phyloP scores from a whole-genome alignment of 2,113 vertebrate species.

The Chloebia gouldiae region DNA sequence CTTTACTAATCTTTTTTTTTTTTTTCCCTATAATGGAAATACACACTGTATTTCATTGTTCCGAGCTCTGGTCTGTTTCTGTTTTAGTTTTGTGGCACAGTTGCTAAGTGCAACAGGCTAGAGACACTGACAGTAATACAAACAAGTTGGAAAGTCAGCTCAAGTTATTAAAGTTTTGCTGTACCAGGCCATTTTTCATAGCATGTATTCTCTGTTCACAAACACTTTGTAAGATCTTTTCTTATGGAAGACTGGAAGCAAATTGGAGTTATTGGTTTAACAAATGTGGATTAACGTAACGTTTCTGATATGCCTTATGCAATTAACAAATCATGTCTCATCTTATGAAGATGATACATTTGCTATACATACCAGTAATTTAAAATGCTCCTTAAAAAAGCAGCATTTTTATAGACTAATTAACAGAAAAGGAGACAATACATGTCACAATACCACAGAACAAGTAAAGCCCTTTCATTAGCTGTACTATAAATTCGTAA shows the following conservation, averaged over 20 bases:
- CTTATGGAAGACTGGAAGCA: slow-evolving; percentile 53
- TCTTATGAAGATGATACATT: slow-evolving; percentile 71
- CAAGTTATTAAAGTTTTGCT: slow-evolving; percentile 26
- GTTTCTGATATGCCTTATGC: slow-evolving; percentile 48
- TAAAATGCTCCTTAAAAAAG: slow-evolving; percentile 57
- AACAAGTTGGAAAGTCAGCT: slow-evolving; percentile 44
- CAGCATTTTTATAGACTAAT: slow-evolving; percentile 57
- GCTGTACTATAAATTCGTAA: slow-evolving; percentile 59
- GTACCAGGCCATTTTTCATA: slow-evolving; percentile 30
- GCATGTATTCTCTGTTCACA: slow-evolving; percentile 17
- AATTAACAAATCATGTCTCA: slow-evolving; percentile 64
- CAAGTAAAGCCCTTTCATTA: slow-evolving; percentile 68
- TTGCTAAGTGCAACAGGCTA: slow-evolving; percentile 58
- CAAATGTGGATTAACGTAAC: slow-evolving; percentile 44
- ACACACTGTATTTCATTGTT: slow-evolving; percentile 18
- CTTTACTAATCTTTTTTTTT: slow-evolving; percentile 22
- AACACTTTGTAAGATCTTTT: slow-evolving; percentile 22
- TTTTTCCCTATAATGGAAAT: slow-evolving; percentile 56
- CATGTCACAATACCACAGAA: slow-evolving; percentile 45
- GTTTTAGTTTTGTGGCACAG: slow-evolving; percentile 62
- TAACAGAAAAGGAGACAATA: slow-evolving; percentile 61
- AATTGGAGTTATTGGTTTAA: slow-evolving; percentile 34
- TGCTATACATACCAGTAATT: slow-evolving; percentile 52
- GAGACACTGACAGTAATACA: slow-evolving; percentile 19
- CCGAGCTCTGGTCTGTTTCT: slow-evolving; percentile 51